Evolutionary conservation across 2,888 invertebrate genomes (phyloP).

Genomic region (Mayetiola destructor): DNA sequence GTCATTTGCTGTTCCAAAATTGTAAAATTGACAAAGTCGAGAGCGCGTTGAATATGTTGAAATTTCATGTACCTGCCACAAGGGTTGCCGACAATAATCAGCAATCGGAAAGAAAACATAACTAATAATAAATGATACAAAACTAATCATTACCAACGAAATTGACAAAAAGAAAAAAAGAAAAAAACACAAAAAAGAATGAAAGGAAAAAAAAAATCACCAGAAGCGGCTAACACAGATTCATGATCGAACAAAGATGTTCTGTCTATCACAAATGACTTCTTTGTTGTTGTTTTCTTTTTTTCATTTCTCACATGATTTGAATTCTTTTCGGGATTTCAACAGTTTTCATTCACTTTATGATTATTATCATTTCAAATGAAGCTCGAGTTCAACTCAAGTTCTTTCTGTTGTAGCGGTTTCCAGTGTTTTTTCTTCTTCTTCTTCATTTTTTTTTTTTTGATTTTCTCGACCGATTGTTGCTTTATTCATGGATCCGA

Average conservation of each 20-base stretch:
- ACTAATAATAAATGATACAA: not conserved
- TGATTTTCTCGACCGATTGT: not conserved
- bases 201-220: not conserved
- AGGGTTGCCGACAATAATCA: too few relatives aligned
- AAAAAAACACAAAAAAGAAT: not conserved
- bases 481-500: not conserved
- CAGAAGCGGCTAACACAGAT: not conserved
- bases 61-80: constrained; percentile 1
- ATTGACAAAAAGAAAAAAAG: not conserved
- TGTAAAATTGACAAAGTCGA: not conserved
- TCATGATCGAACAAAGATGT: not conserved
- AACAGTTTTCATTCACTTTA: too few relatives aligned
- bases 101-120: not conserved
- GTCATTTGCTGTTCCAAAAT: not conserved
- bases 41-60: not conserved
- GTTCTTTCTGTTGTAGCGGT: not conserved
- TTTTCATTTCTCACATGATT: not conserved
- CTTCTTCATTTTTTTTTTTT: not conserved
- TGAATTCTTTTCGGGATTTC: too few relatives aligned
- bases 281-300: not conserved
- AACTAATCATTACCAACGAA: not conserved
- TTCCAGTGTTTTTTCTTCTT: not conserved
- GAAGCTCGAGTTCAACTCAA: not conserved
- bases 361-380: not conserved
- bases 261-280: not conserved